Evolutionary conservation across 2,888 invertebrate species (phyloP), one percentile per base, ranked within the genome.

Genomic region (Odontothrips loti): DNA sequence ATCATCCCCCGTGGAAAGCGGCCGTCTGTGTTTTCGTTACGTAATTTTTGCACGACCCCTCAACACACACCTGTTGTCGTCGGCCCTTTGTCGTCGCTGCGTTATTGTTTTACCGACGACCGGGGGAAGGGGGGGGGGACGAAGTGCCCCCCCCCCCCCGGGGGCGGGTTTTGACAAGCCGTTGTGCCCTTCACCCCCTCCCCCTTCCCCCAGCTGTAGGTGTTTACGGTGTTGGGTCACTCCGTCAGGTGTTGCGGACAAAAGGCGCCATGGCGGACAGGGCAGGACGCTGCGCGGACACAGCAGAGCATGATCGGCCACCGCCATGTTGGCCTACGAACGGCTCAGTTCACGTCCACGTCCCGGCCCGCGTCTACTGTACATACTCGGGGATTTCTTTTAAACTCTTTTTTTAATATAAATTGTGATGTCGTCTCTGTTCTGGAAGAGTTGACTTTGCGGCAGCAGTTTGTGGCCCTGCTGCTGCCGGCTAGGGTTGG

Each of bases 61-160:
- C 17, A 75, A 75, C 68, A 27, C 68, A 75, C 68, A 75, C 68
- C 68, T 75, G 68, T 75, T 75, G 68, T 75, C 68, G 68, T 27
- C 68, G n/a, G 34, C 68, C 58, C 58, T 58, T 58, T 58, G 20
- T n/a, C 58, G 20, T n/a, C 68, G 23, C 68, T 75, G 68, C 58
- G 58, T 58, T 75, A 75, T 75, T 75, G 68, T 75, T 75, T 75
- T 27, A 75, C 68, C 68, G 68, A 75, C 68, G 68, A 43, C 34
- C 3, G 34, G 34, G 2, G 34, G 34, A 6, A 6, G 34, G 34
- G 34, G 34, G 34, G 34, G 34, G 34, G 34, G 3, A 6, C 11
- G 68, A 75, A 75, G 68, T 75, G 68, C 68, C 68, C 68, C 68
- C 20, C 51, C 51, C 51, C 51, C 51, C 51, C 51, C 6, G 15